phyloP scores from a whole-genome alignment of 2,888 invertebrate genomes.

The Nephrotoma flavescens region DNA sequence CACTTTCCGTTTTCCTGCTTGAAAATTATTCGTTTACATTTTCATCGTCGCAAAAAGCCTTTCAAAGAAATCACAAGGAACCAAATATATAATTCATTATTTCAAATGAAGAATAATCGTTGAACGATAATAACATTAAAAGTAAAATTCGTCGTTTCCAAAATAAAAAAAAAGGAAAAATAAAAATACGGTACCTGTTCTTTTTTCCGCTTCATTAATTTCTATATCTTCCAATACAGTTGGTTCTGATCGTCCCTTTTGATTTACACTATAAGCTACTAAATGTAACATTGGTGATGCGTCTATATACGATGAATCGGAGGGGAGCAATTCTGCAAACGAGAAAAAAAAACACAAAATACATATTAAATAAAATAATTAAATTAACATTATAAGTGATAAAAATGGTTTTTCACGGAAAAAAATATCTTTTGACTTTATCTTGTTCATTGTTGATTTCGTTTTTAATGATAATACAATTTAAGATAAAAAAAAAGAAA shows the following conservation, averaged over 20 bases:
- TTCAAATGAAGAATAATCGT: neutral
- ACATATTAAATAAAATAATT: neutral
- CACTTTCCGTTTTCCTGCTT: neutral
- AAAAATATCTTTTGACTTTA: neutral
- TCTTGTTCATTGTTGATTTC: slow-evolving; percentile 2
- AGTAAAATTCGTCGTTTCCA: neutral
- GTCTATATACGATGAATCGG: slow-evolving; percentile 28
- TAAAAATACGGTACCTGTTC: slow-evolving; percentile 47
- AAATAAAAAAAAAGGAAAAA: neutral
- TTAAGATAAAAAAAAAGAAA: neutral
- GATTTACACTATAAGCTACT: slow-evolving; percentile 68
- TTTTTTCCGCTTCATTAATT: slow-evolving; percentile 72
- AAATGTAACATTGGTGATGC: slow-evolving; percentile 52
- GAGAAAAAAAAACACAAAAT: neutral
- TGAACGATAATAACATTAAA: neutral
- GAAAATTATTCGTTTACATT: neutral
- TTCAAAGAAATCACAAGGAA: neutral
- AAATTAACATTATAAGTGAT: slow-evolving; percentile 2
- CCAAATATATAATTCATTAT: neutral
- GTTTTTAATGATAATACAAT: neutral
- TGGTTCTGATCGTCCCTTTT: slow-evolving; percentile 72
- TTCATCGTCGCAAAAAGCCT: neutral
- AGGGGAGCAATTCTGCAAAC: slow-evolving; percentile 27
- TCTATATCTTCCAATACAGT: slow-evolving; percentile 72
- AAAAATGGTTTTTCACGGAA: neutral